phyloP scores from a whole-genome alignment of 2,888 invertebrate species.

The Patella depressa region DNA sequence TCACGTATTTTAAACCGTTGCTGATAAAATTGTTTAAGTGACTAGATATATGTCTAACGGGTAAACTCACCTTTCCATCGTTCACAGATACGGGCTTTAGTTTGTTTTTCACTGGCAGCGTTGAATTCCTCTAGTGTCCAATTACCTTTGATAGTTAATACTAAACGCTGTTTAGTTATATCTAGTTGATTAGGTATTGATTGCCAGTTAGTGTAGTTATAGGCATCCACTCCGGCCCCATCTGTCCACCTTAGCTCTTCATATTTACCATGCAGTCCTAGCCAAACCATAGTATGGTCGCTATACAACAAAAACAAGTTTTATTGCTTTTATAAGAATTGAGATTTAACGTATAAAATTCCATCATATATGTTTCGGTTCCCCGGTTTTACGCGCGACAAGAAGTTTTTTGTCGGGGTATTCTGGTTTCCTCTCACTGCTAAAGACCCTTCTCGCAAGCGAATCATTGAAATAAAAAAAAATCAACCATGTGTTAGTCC shows the following conservation, averaged over 20 bases:
- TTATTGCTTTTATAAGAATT: no score
- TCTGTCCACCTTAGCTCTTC: not conserved
- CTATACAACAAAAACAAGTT: not conserved
- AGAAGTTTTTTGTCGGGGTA: no score
- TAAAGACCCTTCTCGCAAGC: no score
- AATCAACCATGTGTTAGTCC: no score
- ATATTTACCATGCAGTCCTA: not conserved
- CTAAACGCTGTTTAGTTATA: not conserved
- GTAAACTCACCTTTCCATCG: not conserved
- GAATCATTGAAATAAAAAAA: no score
- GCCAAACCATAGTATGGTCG: not conserved
- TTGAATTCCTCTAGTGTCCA: not conserved
- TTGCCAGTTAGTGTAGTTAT: not conserved
- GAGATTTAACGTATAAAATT: no score
- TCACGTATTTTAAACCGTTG: no score
- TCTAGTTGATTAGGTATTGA: not conserved
- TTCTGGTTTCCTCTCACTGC: no score
- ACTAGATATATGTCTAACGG: no score
- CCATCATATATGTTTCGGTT: no score
- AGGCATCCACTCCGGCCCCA: not conserved
- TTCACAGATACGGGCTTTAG: not conserved
- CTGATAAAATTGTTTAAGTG: no score
- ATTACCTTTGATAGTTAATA: not conserved
- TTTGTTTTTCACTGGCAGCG: not conserved
- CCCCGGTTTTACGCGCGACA: no score